Conservation (phyloP, 2,113 vertebrate species). For the Empidonax alnorum region DNA sequence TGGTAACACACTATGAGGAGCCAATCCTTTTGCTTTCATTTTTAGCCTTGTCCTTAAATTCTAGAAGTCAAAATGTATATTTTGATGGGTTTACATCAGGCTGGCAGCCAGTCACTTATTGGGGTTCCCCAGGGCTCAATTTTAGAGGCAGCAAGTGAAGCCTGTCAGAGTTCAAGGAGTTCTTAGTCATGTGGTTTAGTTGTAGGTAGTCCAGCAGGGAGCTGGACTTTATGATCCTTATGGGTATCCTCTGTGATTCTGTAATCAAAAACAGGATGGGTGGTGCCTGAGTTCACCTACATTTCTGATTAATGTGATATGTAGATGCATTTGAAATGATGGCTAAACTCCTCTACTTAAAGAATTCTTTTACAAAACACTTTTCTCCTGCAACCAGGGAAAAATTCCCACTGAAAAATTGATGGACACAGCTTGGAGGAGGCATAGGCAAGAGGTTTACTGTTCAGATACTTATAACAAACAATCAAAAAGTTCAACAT, state of each 20-base stretch:
- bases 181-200: not conserved
- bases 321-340: not conserved
- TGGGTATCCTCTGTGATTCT: not conserved
- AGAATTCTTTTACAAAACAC: not conserved
- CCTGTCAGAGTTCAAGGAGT: not conserved
- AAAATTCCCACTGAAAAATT: not conserved
- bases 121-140: not conserved
- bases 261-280: not conserved
- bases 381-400: not conserved
- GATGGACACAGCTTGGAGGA: not conserved
- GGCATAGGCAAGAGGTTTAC: not conserved
- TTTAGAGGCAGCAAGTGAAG: not conserved
- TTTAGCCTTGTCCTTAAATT: not conserved
- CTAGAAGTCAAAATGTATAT: not conserved
- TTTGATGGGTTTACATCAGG: not conserved
- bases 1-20: not conserved
- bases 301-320: not conserved
- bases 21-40: not conserved
- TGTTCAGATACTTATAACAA: not conserved
- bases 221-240: rapidly evolving
- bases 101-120: not conserved
- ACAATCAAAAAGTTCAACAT: not conserved
- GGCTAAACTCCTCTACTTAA: not conserved
- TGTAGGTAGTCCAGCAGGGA: not conserved
- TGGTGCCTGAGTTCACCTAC: not conserved